A percentile compares a stretch with the other conserved stretches of the same genome.
Conservation (phyloP, 2,113 vertebrate species). For the Hucho hucho region DNA sequence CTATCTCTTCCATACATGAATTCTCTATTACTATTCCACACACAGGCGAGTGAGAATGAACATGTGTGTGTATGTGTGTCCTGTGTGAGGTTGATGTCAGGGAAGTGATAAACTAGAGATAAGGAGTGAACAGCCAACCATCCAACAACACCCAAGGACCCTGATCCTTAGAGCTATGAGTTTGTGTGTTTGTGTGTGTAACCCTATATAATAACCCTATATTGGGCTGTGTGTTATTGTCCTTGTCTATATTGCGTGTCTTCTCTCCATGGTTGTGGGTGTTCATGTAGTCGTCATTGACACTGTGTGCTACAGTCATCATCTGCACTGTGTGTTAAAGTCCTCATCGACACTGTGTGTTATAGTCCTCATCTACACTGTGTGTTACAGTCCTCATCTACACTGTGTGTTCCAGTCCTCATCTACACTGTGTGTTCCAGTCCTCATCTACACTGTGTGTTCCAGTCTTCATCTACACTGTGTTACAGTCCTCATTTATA, state of each 20-base stretch:
- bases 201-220: not conserved
- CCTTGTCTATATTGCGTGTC: too few species aligned
- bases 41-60: slow-evolving; percentile 19
- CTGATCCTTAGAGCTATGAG: not conserved
- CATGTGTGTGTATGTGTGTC: not conserved
- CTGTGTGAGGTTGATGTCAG: not conserved
- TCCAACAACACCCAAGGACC: not conserved
- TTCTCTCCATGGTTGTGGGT: too few species aligned
- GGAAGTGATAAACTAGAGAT: slow-evolving; percentile 23
- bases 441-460: too few species aligned
- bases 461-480: too few species aligned
- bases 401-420: not conserved
- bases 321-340: not conserved
- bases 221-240: not conserved
- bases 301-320: too few species aligned
- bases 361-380: not conserved
- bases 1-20: slow-evolving; percentile 45
- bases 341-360: not conserved
- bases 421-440: too few species aligned
- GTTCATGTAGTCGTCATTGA: too few species aligned
- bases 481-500: not conserved
- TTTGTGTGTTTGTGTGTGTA: not conserved
- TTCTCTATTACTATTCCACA: slow-evolving; percentile 52
- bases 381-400: not conserved
- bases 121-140: slow-evolving; percentile 35